A percentile compares a stretch with the other conserved stretches of the same genome.
These are phyloP conservation scores for Oncorhynchus mykiss DNA, from an alignment of 2,113 vertebrate genomes.

Conservation along the genomic window DNA sequence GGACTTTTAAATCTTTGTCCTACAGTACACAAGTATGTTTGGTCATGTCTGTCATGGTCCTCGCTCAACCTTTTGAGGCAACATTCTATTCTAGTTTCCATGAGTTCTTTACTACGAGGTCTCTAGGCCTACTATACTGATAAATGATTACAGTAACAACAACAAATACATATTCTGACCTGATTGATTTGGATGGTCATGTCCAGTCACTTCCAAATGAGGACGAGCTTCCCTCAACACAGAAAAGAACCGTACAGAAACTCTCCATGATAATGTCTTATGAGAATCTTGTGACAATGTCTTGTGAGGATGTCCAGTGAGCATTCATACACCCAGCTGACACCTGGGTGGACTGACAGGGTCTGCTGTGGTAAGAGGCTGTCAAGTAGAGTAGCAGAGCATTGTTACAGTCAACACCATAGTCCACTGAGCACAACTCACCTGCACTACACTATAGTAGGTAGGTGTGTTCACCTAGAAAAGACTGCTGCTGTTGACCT, in stretches of 20 bases:
- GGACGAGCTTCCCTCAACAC: neutral
- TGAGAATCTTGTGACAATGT: neutral
- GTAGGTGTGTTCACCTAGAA: slow-evolving; percentile 34
- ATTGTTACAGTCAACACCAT: neutral
- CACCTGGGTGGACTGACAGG: neutral
- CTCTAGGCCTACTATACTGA: slow-evolving; percentile 17
- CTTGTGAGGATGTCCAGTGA: neutral
- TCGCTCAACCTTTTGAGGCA: too few relatives aligned
- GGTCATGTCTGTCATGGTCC: too few relatives aligned
- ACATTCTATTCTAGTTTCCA: too few relatives aligned
- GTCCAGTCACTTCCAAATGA: neutral
- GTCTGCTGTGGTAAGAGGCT: slow-evolving; percentile 22
- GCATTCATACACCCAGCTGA: neutral
- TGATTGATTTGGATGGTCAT: too few relatives aligned
- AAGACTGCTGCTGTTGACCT: slow-evolving; percentile 58
- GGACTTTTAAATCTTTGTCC: too few relatives aligned
- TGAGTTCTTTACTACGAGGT: neutral
- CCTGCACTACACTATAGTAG: neutral
- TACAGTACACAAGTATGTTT: too few relatives aligned
- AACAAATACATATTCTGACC: too few relatives aligned
- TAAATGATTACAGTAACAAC: neutral
- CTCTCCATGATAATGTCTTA: neutral
- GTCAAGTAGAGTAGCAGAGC: slow-evolving; percentile 5
- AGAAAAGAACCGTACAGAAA: neutral
- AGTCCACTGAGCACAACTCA: neutral